Base-by-base conservation (phyloP, 2,797 vertebrate species). In the Lutjanus campechanus region DNA sequence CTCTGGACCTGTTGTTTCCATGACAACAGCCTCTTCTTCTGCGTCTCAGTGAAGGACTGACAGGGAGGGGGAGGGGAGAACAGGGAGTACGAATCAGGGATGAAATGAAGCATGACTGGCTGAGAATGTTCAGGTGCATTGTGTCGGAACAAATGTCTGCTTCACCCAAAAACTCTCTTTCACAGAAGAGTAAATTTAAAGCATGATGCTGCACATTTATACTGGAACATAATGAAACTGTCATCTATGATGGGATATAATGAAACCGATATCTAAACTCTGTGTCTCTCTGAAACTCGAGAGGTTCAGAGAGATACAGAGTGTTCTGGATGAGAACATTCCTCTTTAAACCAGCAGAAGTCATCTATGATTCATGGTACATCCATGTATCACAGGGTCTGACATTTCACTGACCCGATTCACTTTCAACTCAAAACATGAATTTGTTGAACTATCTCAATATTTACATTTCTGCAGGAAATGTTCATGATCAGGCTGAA, bases 1-100 rank as follows among this genome's bases (percentile, higher is more conserved):
- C 98, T 97, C 95, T 99, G 98, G 93, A 99, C 98, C 96, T 99
- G 98, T 94, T 99, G 98, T 97, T 99, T 99, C 98, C 98, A 99
- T 95, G 98, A 99, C 97, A 99, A 96, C 96, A 99, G 91, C 87
- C 98, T 96, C 96, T 99, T 99, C 95, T 98, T 99, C 96, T 98
- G 98, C 2, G 97, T 97, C 94, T 99, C 98, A 69, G 97, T 97
- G 94, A 99, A 99, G 71, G 97, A 97, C 98, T 99, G 95, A 79
- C 51, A 75, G 58, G 80, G 78, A 67, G 50, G 41, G 11, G 8
- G 25, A 49, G 40, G 55, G 9, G 17, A 74, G 43, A 71, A 55
- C 19, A 71, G n/a, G 15, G 44, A 72, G 22, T 41, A 60, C 2
- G n/a, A 74, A 60, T 71, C 36, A 66, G 54, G 36, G 47, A 74